A percentile compares a stretch with the other conserved stretches of the same genome.
Conservation (phyloP, 2,888 invertebrate genomes). For the Odontothrips loti region DNA sequence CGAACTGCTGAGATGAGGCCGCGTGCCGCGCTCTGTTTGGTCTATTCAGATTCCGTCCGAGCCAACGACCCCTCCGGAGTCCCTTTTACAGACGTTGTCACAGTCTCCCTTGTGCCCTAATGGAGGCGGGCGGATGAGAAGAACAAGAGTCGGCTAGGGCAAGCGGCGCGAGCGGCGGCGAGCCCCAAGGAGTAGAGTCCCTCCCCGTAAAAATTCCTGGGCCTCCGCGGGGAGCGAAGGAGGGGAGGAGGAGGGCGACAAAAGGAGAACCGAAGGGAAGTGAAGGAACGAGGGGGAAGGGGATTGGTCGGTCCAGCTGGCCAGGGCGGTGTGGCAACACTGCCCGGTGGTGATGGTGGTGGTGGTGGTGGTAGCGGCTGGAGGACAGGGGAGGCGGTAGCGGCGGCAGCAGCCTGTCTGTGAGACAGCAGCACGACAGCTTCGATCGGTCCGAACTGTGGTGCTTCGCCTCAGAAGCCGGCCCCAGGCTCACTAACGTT, state of each 20-base stretch:
- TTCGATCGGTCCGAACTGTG: no score
- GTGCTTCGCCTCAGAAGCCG: no score
- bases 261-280: neutral
- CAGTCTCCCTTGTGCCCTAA: neutral
- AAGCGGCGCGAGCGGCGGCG: neutral
- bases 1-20: neutral
- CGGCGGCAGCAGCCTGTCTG: neutral
- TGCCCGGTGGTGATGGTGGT: neutral
- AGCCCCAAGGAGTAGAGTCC: no score
- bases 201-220: no score
- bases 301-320: neutral
- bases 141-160: neutral
- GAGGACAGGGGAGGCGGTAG: neutral
- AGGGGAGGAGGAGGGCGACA: neutral
- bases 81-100: neutral
- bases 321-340: neutral
- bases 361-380: neutral
- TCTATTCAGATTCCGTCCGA: constrained; percentile 6
- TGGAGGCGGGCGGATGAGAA: neutral
- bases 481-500: no score
- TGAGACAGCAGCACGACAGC: no score
- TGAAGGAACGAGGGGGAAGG: neutral
- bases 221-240: neutral
- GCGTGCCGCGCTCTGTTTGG: neutral
- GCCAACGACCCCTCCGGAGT: constrained; percentile 11